Conservation (phyloP, 2,888 invertebrate genomes). For the Megamerina dolium region DNA sequence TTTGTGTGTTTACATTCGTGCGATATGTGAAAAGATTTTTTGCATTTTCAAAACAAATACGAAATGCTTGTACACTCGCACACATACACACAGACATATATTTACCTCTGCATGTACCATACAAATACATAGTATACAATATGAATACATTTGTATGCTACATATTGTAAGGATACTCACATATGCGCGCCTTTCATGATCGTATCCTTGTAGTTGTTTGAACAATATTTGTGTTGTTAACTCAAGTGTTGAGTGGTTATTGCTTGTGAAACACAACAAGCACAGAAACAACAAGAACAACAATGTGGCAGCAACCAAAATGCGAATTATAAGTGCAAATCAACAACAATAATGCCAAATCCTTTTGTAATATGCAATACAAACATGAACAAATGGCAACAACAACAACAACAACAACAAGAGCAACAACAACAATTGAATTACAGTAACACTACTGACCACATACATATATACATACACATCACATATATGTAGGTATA, state of each 20-base stretch:
- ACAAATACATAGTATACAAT: too few relatives aligned
- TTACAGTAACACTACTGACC: too few relatives aligned
- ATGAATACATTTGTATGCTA: slow-evolving; percentile 3
- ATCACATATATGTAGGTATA: too few relatives aligned
- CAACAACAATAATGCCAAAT: slow-evolving; percentile 11
- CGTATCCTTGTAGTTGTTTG: slow-evolving; percentile 14
- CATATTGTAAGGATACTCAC: not conserved
- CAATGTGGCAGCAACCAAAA: not conserved
- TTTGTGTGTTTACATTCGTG: too few relatives aligned
- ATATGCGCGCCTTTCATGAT: too few relatives aligned
- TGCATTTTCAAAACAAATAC: too few relatives aligned
- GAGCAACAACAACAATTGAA: too few relatives aligned
- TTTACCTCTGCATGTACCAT: too few relatives aligned
- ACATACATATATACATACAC: too few relatives aligned
- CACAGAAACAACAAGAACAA: not conserved
- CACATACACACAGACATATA: too few relatives aligned
- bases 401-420: slow-evolving; percentile 11
- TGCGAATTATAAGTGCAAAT: not conserved
- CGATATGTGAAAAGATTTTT: too few relatives aligned
- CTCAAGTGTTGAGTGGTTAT: slow-evolving; percentile 24
- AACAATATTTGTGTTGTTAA: slow-evolving; percentile 26
- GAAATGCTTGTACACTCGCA: too few relatives aligned
- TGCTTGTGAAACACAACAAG: slow-evolving; percentile 5
- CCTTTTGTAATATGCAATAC: not conserved
- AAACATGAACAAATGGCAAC: not conserved